phyloP scores from a whole-genome alignment of 1,140 invertebrate species.

The Calliphora vicina region DNA sequence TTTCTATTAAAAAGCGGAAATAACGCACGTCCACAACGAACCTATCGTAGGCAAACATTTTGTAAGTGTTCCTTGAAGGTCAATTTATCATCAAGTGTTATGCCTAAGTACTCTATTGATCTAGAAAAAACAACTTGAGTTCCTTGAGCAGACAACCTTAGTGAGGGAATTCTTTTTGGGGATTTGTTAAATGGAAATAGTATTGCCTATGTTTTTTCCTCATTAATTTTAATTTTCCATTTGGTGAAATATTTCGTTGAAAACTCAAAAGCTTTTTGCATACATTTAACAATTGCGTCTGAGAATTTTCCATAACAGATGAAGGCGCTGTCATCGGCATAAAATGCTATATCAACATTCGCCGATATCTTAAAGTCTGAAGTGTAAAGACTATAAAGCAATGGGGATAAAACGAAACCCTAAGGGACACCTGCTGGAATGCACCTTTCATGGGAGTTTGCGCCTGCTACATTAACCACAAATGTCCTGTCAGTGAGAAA shows the following conservation, averaged over 20 bases:
- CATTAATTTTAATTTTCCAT: constrained; percentile 14
- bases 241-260: neutral
- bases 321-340: constrained; percentile 21
- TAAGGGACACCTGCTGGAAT: constrained; percentile 6
- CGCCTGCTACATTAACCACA: neutral
- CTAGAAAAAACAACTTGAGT: no score
- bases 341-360: neutral
- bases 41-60: no score
- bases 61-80: no score
- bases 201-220: neutral
- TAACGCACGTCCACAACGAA: no score
- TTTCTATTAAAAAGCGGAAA: no score
- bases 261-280: neutral
- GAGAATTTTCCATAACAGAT: neutral
- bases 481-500: neutral
- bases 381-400: constrained; percentile 27
- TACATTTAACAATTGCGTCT: neutral
- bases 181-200: neutral
- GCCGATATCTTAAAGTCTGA: neutral
- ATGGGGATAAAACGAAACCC: constrained; percentile 8
- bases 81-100: no score
- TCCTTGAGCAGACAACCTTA: no score
- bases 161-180: no score
- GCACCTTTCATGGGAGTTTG: neutral
- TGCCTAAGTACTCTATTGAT: no score